phyloP scores from a whole-genome alignment of 2,888 invertebrate species.

The Allygus modestus region DNA sequence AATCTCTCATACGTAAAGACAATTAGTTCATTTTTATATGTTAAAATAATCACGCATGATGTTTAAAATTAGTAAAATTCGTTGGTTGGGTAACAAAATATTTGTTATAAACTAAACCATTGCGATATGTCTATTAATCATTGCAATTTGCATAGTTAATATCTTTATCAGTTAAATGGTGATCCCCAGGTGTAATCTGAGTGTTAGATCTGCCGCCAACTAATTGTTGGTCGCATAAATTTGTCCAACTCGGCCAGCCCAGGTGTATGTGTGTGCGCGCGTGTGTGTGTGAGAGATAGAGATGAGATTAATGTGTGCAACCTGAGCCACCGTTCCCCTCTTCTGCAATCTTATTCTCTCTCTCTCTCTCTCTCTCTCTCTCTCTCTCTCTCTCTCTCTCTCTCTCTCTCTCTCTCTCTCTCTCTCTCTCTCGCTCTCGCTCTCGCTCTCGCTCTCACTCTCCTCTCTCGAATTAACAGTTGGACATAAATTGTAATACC shows the following conservation, averaged over 20 bases:
- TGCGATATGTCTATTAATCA: neutral
- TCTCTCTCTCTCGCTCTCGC: too few relatives aligned
- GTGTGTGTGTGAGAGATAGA: neutral
- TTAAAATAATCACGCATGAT: too few relatives aligned
- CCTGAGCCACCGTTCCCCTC: neutral
- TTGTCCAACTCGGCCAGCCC: neutral
- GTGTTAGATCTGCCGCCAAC: neutral
- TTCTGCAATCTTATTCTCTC: neutral
- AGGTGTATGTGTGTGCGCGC: neutral
- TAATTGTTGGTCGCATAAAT: constrained; percentile 25
- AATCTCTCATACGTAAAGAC: too few relatives aligned
- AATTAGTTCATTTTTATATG: too few relatives aligned
- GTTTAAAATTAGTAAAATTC: too few relatives aligned
- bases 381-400: too few relatives aligned
- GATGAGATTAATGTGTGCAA: constrained; percentile 14
- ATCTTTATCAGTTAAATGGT: constrained; percentile 5
- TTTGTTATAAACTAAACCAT: too few relatives aligned
- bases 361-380: neutral
- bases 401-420: too few relatives aligned
- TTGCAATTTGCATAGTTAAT: neutral
- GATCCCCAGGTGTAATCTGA: neutral
- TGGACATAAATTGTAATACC: neutral
- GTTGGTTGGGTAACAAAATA: too few relatives aligned
- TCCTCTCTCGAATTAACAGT: neutral
- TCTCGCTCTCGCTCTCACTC: too few relatives aligned